Base-by-base conservation (phyloP, 2,888 invertebrate genomes). In the Polymixis flavicincta region DNA sequence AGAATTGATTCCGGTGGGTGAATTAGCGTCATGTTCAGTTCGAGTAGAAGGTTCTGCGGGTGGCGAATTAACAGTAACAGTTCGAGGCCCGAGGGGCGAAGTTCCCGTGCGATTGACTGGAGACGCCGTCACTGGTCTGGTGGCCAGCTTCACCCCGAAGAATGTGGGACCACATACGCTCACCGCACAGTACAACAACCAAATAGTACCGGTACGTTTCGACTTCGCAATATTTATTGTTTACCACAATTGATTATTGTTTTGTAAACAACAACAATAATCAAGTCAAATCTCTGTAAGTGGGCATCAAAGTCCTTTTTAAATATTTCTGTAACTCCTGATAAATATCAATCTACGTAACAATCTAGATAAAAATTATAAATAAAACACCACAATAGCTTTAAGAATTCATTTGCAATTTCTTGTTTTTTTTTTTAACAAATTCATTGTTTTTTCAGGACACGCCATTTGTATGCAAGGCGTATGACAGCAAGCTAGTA, bases 121-220 rank as follows among this genome's bases (percentile, higher is more conserved):
- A 25, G 98, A 98, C 87, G 98, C 98, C 52, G 98, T 98, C 91
- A 98, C 98, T 32, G 99, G 99, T 4, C 98, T 99, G 89, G 98
- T 98, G 0, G 98, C 99, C 52, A 98, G 99, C 93, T 99, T 99
- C 92, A 98, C 98, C 45, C 99, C 99, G 1, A 97, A 97, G 78
- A 98, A 98, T 94, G 99, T 99, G n/a, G 99, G 99, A 72, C 98
- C 98, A 0, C 99, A 99, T 92, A 98, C 98, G 54, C 98, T 99
- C 68, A 98, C 98, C 79, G 99, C 99, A 32, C 98, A 98, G 92
- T 99, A 99, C 93, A 99, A 99, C 93, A 98, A 98, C 63, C 97
- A 98, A 91, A 98, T 98, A 5, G 98, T 99, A 17, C 98, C 98
- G 67, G 97, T 97, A 87, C 45, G 76, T 76, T 50, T 55, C 19